These are phyloP conservation scores for Heterodera schachtii DNA, from an alignment of 1,140 invertebrate species.

Conservation along the genomic window DNA sequence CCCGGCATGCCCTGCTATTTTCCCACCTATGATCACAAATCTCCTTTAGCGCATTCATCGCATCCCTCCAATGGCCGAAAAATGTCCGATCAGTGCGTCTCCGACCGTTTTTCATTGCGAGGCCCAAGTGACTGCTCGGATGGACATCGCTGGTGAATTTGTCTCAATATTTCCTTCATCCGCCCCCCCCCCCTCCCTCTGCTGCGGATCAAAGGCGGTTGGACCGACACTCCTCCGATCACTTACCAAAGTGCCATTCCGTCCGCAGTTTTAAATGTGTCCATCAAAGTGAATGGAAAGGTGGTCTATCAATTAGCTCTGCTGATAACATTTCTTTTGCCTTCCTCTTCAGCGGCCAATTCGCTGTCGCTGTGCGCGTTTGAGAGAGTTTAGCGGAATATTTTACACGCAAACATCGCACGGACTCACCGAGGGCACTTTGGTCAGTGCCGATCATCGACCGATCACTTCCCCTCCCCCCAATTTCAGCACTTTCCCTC, in stretches of 20 bases:
- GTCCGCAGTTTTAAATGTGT: constrained; percentile 47
- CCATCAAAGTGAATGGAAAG: constrained; percentile 46
- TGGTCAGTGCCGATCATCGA: constrained; percentile 14
- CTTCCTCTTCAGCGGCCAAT: constrained; percentile 1
- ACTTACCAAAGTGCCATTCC: constrained; percentile 40
- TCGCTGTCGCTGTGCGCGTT: constrained; percentile 16
- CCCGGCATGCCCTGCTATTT: neutral
- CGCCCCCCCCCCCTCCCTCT: no score
- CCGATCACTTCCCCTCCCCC: neutral
- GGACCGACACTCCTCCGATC: constrained; percentile 57
- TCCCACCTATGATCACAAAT: neutral
- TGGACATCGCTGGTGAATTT: constrained; percentile 19
- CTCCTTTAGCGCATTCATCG: neutral
- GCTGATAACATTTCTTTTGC: constrained; percentile 1
- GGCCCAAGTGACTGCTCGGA: constrained; percentile 1
- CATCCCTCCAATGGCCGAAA: neutral
- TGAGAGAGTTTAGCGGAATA: constrained; percentile 8
- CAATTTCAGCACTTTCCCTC: constrained; percentile 16
- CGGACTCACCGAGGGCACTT: neutral
- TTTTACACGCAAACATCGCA: constrained; percentile 17
- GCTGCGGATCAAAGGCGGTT: constrained; percentile 36
- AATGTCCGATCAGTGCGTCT: neutral
- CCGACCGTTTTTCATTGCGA: neutral
- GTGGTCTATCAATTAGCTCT: constrained; percentile 26
- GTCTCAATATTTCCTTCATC: neutral